Base-by-base conservation (phyloP, 2,888 invertebrate species). In the Desoria tigrina region DNA sequence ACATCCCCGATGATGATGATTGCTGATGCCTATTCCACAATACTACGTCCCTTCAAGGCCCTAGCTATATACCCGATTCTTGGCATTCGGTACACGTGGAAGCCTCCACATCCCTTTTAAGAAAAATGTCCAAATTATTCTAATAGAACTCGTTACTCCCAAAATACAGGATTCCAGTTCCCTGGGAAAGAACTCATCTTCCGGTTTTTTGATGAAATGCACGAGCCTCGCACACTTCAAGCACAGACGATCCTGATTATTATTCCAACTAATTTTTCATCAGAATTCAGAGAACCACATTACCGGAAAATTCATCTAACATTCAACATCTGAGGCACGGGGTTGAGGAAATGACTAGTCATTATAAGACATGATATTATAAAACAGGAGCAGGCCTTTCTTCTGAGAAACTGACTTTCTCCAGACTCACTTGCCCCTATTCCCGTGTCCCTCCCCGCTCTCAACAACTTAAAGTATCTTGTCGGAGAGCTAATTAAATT, bases 101-200 rank as follows among this genome's bases (percentile, higher is more conserved):
- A 11, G n/a, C n/a, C n/a, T 32, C 11, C 32, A 45, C 45, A 18
- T 45, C 21, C 45, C 16, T 45, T 21, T 45, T 16, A 45, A 45
- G 45, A 45, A 45, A 45, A 45, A 45, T 45, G 45, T 45, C 4
- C 4, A 45, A 45, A 45, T 45, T 45, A 45, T 45, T 45, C 45
- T 45, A 45, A 32, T 11, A 4, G 32, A 45, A 45, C 45, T 45
- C 45, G 45, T 45, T 45, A 45, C 45, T n/a, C 16, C 16, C 6
- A 45, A 18, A 16, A 18, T 21, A 45, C 45, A n/a, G n/a, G n/a
- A n/a, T n/a, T n/a, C n/a, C n/a, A n/a, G n/a, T n/a, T n/a, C n/a
- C 6, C 6, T 45, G n/a, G 16, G 16, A 6, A 45, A 45, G 45
- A 45, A n/a, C 45, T 45, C 45, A 45, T 45, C n/a, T 45, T 45